phyloP scores from a whole-genome alignment of 1,140 invertebrate genomes.

The Dendroctonus valens region DNA sequence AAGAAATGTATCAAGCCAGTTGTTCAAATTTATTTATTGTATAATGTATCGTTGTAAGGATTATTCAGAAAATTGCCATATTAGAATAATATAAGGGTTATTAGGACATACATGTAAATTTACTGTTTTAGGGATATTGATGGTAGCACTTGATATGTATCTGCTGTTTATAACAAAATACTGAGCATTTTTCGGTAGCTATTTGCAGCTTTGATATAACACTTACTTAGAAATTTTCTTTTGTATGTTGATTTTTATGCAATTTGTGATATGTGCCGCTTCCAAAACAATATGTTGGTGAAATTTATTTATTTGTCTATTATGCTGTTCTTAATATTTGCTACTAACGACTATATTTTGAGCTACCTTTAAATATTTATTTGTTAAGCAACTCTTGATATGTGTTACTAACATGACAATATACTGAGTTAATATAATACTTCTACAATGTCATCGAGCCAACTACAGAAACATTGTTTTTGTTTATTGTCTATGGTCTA shows the following conservation, averaged over 20 bases:
- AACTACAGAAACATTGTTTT: constrained; percentile 9
- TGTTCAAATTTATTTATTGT: background rate
- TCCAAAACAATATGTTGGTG: too few species aligned
- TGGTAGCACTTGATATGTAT: background rate
- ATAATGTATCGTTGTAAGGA: constrained; percentile 5
- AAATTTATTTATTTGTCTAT: too few species aligned
- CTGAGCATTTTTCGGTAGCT: too few species aligned
- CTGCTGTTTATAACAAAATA: background rate
- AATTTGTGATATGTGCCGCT: too few species aligned
- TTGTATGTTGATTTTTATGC: too few species aligned
- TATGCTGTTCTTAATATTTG: too few species aligned
- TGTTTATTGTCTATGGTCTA: constrained; percentile 28
- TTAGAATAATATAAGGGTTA: background rate
- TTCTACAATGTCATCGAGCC: background rate
- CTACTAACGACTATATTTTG: too few species aligned
- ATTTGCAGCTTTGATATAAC: too few species aligned
- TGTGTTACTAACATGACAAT: constrained; percentile 5
- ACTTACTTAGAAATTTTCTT: too few species aligned
- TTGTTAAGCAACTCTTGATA: background rate
- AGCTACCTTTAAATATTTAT: background rate
- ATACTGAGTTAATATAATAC: constrained; percentile 4
- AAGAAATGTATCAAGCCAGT: too few species aligned
- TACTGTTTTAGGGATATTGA: background rate
- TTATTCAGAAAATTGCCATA: constrained; percentile 8
- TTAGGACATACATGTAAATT: background rate